Evolutionary conservation across 2,113 vertebrate genomes (phyloP), one percentile per base, ranked within the genome.

Genomic region (Tetraodon nigroviridis): DNA sequence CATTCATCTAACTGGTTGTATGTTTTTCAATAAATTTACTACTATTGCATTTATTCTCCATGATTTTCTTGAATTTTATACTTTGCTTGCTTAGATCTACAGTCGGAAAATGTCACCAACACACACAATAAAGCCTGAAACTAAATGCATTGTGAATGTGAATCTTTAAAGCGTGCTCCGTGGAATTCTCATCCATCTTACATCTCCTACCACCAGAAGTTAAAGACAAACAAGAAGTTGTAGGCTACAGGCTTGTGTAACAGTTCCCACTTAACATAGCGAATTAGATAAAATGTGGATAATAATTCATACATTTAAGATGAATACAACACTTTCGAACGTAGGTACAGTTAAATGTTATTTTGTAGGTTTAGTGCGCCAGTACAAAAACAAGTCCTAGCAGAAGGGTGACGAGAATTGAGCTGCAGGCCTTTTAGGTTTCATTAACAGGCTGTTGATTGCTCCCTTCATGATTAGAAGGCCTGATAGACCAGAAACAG

Each of bases 11-110:
- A 83, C 81, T 88, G 88, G 86, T 90, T 91, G 88, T 90, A 87
- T 80, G 83, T 90, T 89, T 83, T 89, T 90, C 87, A 91, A 91
- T 91, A 91, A 91, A 91, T 89, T 88, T 90, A 89, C 84, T 90
- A 90, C 84, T 90, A 90, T 89, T 90, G 82, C 75, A 80, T 75
- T 78, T 69, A 50, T 76, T 51, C 46, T 53, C 15, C 61, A 57
- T n/a, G 17, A 27, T 54, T 67, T 49, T 24, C 45, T 62, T 24
- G 4, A 10, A 11, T 67, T 58, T 56, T 11, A 11, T 37, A 8
- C 32, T 44, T 16, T 44, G 15, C 42, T 13, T 50, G 66, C 64
- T 45, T 14, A 42, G 27, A 46, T 61, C 49, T 8, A 37, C 32
- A 12, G 32, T 12, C 45, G 49, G 48, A 53, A 59, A 69, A 54